Base-by-base conservation (phyloP, 2,113 vertebrate genomes). In the Colinus virginianus region DNA sequence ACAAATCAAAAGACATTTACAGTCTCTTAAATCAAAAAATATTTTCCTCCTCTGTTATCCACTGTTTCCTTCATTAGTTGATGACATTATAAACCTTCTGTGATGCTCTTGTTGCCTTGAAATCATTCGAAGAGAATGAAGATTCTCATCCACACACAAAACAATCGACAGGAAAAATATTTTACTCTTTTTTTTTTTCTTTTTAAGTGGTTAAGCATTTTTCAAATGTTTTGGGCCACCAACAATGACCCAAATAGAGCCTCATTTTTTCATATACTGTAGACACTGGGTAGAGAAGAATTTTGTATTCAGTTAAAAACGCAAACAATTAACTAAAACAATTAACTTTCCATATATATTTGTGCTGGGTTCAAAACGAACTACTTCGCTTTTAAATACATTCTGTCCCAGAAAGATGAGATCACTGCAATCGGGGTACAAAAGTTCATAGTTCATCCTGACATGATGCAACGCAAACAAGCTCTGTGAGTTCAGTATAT, bases 391-490 rank as follows among this genome's bases (percentile, higher is more conserved):
- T 78, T 78, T 62, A 79, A 83, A 76, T 49, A 80, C 2, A 7
- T 75, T 32, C 53, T 83, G 48, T 96, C 46, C 13, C 38, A 68
- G 83, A 72, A 88, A n/a, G 86, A 77, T 49, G n/a, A 80, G 43
- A 79, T 76, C 26, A 76, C 26, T 87, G 63, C 86, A 91, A 93
- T 89, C 17, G 75, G 34, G 42, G 63, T 42, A 77, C 40, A 87
- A 87, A 84, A 49, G 85, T 88, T 63, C 56, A 72, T 16, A 82
- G 49, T 70, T 75, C 40, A 90, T 70, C 51, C 69, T 95, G 80
- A 89, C 40, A 90, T 58, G 55, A 80, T 82, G 85, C 92, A 94
- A 81, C 76, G 87, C 58, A 92, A 94, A 89, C 59, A 93, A 94
- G 53, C 40, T 89, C 71, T 51, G 13, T 23, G 63, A 76, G 28